phyloP scores from a whole-genome alignment of 2,113 vertebrate species.

The Trachemys scripta region DNA sequence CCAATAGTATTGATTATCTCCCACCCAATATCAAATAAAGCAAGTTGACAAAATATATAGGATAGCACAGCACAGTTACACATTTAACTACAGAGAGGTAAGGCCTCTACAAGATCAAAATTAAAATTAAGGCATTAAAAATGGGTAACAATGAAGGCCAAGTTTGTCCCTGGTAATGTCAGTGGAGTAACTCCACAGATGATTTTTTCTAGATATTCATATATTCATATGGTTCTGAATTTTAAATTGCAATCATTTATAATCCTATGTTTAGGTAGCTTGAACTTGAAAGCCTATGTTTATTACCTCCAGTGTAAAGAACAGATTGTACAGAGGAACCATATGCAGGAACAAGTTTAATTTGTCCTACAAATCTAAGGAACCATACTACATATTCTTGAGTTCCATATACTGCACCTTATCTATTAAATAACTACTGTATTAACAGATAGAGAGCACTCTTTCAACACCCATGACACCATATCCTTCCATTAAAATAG shows the following conservation, averaged over 20 bases:
- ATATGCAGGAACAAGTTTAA: not conserved
- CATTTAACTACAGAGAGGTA: not conserved
- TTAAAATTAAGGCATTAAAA: not conserved
- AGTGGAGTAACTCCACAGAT: not conserved
- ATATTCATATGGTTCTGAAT: not conserved
- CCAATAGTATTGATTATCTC: slow-evolving; percentile 49
- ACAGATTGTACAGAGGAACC: not conserved
- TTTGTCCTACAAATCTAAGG: not conserved
- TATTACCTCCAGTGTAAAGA: not conserved
- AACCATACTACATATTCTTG: not conserved
- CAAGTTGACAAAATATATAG: slow-evolving; percentile 48
- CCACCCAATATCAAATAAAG: slow-evolving; percentile 50
- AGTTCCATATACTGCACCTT: not conserved
- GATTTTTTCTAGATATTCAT: not conserved
- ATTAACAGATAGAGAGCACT: not conserved
- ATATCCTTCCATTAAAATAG: not conserved
- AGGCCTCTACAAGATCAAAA: not conserved
- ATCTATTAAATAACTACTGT: not conserved
- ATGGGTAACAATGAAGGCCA: not conserved
- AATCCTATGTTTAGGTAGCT: not conserved
- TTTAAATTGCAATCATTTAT: not conserved
- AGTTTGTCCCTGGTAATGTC: not conserved
- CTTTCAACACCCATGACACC: not conserved
- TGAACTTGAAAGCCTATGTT: not conserved
- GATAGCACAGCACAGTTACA: not conserved